Percentiles rank a stretch among this genome's conserved stretches.
Conservation (phyloP, 1,140 invertebrate species). For the Drosophila baimaii region DNA sequence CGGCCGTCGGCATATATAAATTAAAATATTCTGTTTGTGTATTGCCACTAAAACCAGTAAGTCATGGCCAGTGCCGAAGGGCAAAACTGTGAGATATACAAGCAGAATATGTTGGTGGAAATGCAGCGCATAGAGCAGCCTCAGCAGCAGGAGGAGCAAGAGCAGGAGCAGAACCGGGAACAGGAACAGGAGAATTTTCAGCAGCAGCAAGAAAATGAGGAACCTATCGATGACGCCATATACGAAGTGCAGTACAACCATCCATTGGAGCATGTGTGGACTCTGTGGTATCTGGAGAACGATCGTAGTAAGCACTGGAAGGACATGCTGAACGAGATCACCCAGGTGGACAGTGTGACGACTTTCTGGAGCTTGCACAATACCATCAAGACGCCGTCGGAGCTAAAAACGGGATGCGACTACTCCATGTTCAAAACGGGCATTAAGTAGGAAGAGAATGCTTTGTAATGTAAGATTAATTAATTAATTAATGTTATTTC, state of each 20-base stretch:
- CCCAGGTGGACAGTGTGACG: slow-evolving; percentile 98
- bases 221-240: slow-evolving; percentile 22
- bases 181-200: slow-evolving; percentile 13
- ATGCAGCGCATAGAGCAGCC: slow-evolving; percentile 9
- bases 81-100: slow-evolving; percentile 8
- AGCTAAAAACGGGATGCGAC: slow-evolving; percentile 95
- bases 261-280: slow-evolving; percentile 97
- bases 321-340: slow-evolving; percentile 96
- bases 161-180: slow-evolving; percentile 2
- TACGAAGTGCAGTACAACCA: slow-evolving; percentile 88
- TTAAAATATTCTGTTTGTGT: slow-evolving; percentile 17
- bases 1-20: slow-evolving; percentile 17
- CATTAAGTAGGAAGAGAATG: slow-evolving; percentile 86
- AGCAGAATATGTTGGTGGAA: slow-evolving; percentile 14
- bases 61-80: slow-evolving; percentile 52
- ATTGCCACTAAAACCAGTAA: not conserved
- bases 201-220: not conserved
- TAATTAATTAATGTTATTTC: no score
- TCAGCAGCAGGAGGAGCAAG: not conserved
- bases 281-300: slow-evolving; percentile 98
- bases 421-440: slow-evolving; percentile 99
- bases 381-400: slow-evolving; percentile 97
- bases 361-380: slow-evolving; percentile 99
- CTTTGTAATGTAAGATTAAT: slow-evolving; percentile 84
- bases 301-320: slow-evolving; percentile 96